Evolutionary conservation across 2,888 invertebrate species (phyloP).

Genomic region (Acanthopleura granulata): DNA sequence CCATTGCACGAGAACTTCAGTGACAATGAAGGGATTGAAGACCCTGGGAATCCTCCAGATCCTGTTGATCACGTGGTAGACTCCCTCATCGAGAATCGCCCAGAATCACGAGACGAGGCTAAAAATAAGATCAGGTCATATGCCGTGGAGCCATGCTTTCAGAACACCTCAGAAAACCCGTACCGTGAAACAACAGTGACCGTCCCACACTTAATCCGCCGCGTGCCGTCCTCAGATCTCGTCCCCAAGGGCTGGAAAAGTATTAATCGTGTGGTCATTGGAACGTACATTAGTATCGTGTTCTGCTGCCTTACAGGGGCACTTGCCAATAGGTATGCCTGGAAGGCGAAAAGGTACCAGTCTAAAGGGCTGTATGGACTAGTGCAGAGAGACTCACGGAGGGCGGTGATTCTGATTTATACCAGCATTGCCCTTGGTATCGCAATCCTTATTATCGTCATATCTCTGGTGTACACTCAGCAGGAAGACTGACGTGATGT

Average conservation of each 20-base stretch:
- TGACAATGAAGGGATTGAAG: constrained; percentile 20
- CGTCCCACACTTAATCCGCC: constrained; percentile 48
- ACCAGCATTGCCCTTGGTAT: constrained; percentile 46
- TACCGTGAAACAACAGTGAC: constrained; percentile 61
- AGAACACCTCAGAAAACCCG: constrained; percentile 54
- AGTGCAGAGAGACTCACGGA: constrained; percentile 53
- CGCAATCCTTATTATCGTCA: constrained; percentile 37
- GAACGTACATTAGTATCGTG: constrained; percentile 50
- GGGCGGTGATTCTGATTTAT: constrained; percentile 53
- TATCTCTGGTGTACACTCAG: constrained; percentile 28
- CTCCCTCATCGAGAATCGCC: constrained; percentile 41
- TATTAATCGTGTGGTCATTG: constrained; percentile 53
- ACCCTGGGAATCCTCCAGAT: not conserved
- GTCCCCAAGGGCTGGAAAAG: constrained; percentile 58
- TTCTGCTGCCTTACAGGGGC: constrained; percentile 50
- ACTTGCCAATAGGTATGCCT: constrained; percentile 51
- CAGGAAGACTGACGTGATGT: not conserved
- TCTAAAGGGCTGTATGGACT: constrained; percentile 60
- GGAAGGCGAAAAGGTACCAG: constrained; percentile 51
- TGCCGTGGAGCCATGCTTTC: constrained; percentile 49
- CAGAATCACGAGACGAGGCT: not conserved
- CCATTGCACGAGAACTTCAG: constrained; percentile 43
- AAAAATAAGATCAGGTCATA: constrained; percentile 30
- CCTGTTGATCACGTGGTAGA: constrained; percentile 35
- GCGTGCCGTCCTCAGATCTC: constrained; percentile 55